phyloP scores from a whole-genome alignment of 2,113 vertebrate genomes.

The Probosciger aterrimus region DNA sequence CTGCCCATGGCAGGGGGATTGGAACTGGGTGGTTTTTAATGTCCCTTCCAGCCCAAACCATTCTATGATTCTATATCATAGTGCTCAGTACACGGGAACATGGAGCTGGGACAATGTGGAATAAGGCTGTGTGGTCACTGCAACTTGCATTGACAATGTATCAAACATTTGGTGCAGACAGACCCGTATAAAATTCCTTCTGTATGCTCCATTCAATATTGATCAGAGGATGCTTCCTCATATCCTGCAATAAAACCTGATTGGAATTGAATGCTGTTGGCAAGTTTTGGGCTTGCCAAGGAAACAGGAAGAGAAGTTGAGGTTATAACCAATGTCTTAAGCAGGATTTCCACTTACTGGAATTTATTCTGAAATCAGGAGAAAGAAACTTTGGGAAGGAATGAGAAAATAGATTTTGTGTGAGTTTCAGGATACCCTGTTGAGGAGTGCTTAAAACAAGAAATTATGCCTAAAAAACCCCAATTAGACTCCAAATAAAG shows the following conservation, averaged over 20 bases:
- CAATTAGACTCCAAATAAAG: not conserved
- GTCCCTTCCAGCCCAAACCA: not conserved
- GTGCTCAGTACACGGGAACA: accelerated
- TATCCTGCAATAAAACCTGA: not conserved
- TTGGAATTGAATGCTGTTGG: not conserved
- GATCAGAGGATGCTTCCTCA: not conserved
- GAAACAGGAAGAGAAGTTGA: not conserved
- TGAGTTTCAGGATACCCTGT: not conserved
- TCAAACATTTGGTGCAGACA: not conserved
- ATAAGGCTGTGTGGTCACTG: not conserved
- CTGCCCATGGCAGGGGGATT: not conserved
- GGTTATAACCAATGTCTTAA: not conserved
- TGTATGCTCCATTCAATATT: not conserved
- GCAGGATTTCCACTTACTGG: not conserved
- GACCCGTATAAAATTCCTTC: not conserved
- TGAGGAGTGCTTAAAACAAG: not conserved
- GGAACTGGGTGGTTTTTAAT: not conserved
- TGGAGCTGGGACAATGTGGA: not conserved
- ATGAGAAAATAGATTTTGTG: not conserved
- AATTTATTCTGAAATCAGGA: not conserved
- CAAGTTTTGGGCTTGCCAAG: not conserved
- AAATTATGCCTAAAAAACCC: not conserved
- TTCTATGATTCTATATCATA: not conserved
- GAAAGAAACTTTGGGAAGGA: not conserved
- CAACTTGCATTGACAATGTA: not conserved